Percentiles rank a stretch among this genome's conserved stretches.
These are phyloP conservation scores for Chalcosyrphus nemorum DNA, from an alignment of 2,888 invertebrate species.

Conservation along the genomic window DNA sequence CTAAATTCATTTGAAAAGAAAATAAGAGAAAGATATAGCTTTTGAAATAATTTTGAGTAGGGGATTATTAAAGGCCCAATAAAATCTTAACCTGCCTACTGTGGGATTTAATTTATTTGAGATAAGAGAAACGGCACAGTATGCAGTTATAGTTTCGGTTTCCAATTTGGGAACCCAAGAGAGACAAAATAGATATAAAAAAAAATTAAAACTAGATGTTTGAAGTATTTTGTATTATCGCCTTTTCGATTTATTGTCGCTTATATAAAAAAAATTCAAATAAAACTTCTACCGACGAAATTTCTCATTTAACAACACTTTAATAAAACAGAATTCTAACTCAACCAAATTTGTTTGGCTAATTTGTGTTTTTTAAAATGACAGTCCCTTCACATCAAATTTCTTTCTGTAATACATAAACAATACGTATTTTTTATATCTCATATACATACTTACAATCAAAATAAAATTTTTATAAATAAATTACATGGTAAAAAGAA, in stretches of 20 bases:
- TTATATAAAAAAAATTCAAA: too few species aligned
- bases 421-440: neutral
- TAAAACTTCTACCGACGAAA: too few species aligned
- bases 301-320: too few species aligned
- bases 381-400: too few species aligned
- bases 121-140: neutral
- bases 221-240: neutral
- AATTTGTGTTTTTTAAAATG: too few species aligned
- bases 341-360: too few species aligned
- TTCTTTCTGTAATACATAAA: neutral
- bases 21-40: neutral
- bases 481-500: neutral
- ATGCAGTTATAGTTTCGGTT: neutral
- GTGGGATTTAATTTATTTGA: neutral
- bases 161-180: neutral
- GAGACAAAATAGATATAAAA: too few species aligned
- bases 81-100: neutral
- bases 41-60: neutral
- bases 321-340: too few species aligned
- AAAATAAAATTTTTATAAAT: neutral
- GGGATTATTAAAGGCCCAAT: neutral
- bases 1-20: neutral
- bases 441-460: neutral
- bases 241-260: neutral
- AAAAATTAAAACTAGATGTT: neutral